Evolutionary conservation across 1,140 invertebrate genomes (phyloP), one percentile per base, ranked within the genome.

Genomic region (Musca domestica): DNA sequence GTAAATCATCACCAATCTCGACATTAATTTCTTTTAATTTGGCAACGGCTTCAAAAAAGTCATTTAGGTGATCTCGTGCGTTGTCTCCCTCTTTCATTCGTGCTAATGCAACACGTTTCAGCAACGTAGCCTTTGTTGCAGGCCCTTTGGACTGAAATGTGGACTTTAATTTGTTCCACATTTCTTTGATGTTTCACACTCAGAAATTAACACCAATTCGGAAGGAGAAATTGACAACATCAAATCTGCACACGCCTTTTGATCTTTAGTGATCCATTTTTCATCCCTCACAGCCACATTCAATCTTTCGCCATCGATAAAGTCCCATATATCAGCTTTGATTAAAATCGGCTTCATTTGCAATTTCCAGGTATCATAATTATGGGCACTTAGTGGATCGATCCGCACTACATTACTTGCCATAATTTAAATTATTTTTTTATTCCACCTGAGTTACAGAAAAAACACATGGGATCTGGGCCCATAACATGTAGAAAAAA

Each of bases 351-450:
- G 69, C 23, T 64, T 30, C 47, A 71, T 70, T 22, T 73, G 70
- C 10, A 73, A 41, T 49, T 73, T 73, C 68, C 72, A 71, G 12
- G 72, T 70, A 52, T 73, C 70, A 41, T 70, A 73, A 66, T 74
- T 74, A 0, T 73, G 63, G 20, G 56, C 69, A 27, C 20, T 46
- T 17, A 74, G 34, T 48, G 23, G 30, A n/a, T 71, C 66, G 23
- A 72, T 71, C 22, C 71, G 54, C 25, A 58, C 54, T 15, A 64
- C 48, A 9, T 17, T 20, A 14, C 20, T 30, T 17, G 41, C 58
- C 61, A 64, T 52, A 9, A 27, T 23, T 19, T 30, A 14, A 27
- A 61, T 47, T n/a, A n/a, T 51, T 49, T 48, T 25, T 2, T 30
- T 22, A 30, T 9, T 52, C 27, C 27, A 34, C 17, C n/a, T 54